Base-by-base conservation (phyloP, 2,113 vertebrate species). In the Menidia beryllina region DNA sequence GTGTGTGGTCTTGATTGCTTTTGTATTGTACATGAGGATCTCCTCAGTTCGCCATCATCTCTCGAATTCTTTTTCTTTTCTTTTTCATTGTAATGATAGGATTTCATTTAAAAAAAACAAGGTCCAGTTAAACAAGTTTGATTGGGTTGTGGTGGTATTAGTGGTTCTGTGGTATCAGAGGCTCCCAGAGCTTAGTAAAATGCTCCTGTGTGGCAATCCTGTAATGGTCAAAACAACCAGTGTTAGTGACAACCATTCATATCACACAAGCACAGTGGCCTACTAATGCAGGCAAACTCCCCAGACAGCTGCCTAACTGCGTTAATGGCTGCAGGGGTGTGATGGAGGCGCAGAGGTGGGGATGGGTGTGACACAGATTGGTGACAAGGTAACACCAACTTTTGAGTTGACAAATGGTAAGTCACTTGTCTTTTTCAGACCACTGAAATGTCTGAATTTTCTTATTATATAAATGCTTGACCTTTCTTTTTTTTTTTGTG, bases 241-340 rank as follows among this genome's bases (percentile, higher is more conserved):
- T 54, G 72, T 65, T 51, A 77, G 67, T 68, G 78, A 82, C 74
- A 83, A 73, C 79, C 83, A 43, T 87, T 79, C 72, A 71, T 79
- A 73, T 85, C 63, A 75, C 86, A 85, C 75, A 71, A 75, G 63
- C 23, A 36, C 55, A 67, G 79, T 15, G 51, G 61, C 76, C 69
- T 54, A 75, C 81, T 89, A 91, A 89, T 90, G 90, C 82, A 86
- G 81, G 30, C 59, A 49, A 83, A 88, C 85, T 88, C 89, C 89
- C 81, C 74, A 12, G 79, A 73, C 79, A 70, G 24, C 43, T 13
- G 19, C 7, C 70, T 19, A 15, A 49, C 83, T 77, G 87, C 45
- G 55, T 85, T 89, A 89, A 87, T 90, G 86, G 88, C 71, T 17
- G 83, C 7, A 79, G 68, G 75, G 71, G 66, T 83, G 85, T 81